phyloP scores from a whole-genome alignment of 30 jellyfish, hydroid and myxozoan species.

The Turritopsis dohrnii region DNA sequence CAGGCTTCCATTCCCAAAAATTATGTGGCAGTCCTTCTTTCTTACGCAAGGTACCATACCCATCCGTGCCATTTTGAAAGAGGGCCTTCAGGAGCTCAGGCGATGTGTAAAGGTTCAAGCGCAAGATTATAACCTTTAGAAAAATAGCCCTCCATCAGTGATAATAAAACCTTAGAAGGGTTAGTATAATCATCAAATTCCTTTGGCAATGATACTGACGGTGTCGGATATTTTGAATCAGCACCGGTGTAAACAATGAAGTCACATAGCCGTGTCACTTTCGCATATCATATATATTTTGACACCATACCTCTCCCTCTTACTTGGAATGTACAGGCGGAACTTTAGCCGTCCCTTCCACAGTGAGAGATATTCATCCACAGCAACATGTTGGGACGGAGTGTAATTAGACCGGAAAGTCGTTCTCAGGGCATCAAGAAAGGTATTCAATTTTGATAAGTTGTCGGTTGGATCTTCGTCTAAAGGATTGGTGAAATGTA shows the following conservation, averaged over 20 bases:
- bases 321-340: slow-evolving; percentile 8
- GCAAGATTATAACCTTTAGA: slow-evolving; percentile 20
- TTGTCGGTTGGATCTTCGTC: slow-evolving; percentile 12
- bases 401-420: background rate
- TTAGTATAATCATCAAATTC: slow-evolving; percentile 11
- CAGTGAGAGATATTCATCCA: slow-evolving; percentile 12
- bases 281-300: slow-evolving; percentile 18
- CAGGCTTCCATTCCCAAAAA: slow-evolving; percentile 23
- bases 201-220: background rate
- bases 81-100: slow-evolving; percentile 24
- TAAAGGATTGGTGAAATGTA: slow-evolving; percentile 20
- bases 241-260: slow-evolving; percentile 23
- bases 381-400: slow-evolving; percentile 8
- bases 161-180: slow-evolving; percentile 22
- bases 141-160: slow-evolving; percentile 9
- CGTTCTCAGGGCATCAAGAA: slow-evolving; percentile 12
- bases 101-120: slow-evolving; percentile 22
- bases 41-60: slow-evolving; percentile 17
- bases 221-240: slow-evolving; percentile 5
- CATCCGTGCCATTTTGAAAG: slow-evolving; percentile 6
- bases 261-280: slow-evolving; percentile 18
- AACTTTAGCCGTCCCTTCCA: slow-evolving; percentile 27
- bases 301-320: slow-evolving; percentile 29
- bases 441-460: background rate
- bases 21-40: slow-evolving; percentile 13